A percentile compares a stretch with the other conserved stretches of the same genome.
Evolutionary conservation across 1,140 invertebrate genomes (phyloP).

Genomic region (Aphelinus certus): DNA sequence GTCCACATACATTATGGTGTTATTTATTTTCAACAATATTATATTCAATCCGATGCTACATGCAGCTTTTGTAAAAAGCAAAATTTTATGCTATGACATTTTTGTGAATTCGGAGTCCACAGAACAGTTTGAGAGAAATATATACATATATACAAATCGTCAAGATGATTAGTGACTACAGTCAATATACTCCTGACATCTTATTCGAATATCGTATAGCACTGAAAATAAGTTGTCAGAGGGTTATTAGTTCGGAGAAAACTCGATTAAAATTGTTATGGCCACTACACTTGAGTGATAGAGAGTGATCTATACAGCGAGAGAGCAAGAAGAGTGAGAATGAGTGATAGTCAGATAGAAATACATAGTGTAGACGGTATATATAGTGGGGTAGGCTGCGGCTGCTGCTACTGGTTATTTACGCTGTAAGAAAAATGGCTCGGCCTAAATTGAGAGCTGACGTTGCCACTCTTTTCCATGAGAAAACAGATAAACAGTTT

Average conservation of each 20-base stretch:
- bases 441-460: constrained; percentile 27
- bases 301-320: background rate
- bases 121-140: no score
- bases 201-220: no score
- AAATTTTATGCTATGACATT: no score
- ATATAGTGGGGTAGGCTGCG: background rate
- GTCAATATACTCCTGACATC: no score
- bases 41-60: no score
- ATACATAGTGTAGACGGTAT: background rate
- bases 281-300: constrained; percentile 8
- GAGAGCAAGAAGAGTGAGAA: background rate
- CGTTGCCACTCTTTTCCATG: background rate
- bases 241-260: constrained; percentile 18
- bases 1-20: no score
- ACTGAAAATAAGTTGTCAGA: constrained; percentile 25
- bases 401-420: background rate
- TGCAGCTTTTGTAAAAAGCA: no score
- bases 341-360: background rate
- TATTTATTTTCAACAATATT: no score
- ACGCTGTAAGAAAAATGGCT: constrained; percentile 17
- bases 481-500: background rate
- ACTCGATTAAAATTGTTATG: constrained; percentile 14
- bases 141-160: no score
- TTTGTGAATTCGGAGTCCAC: no score
- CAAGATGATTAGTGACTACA: no score